phyloP scores from a whole-genome alignment of 2,888 invertebrate species.

The Unio pictorum region DNA sequence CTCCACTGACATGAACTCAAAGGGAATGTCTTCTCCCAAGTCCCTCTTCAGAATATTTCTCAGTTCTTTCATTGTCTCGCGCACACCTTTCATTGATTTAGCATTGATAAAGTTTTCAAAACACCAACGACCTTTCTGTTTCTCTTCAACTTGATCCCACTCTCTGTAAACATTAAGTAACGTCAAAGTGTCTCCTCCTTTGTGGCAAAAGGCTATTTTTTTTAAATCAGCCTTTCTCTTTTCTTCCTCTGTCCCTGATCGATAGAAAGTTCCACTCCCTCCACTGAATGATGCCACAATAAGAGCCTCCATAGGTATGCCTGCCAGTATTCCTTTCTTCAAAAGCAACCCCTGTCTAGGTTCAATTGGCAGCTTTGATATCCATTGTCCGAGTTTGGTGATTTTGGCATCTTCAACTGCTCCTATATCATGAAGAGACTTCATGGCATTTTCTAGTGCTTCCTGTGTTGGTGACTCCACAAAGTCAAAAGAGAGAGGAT shows the following conservation, averaged over 20 bases:
- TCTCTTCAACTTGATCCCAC: conserved; percentile 52
- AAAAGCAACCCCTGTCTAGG: conserved; percentile 60
- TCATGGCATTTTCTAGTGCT: conserved; percentile 52
- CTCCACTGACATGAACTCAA: conserved; percentile 21
- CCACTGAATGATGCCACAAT: conserved; percentile 59
- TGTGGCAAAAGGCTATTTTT: conserved; percentile 58
- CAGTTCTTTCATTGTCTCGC: conserved; percentile 53
- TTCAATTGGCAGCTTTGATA: conserved; percentile 64
- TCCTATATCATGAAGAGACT: conserved; percentile 53
- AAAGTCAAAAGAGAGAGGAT: conserved; percentile 63
- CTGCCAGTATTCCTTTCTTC: conserved; percentile 42
- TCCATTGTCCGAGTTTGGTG: conserved; percentile 61
- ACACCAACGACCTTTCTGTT: conserved; percentile 61
- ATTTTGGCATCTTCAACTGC: conserved; percentile 55
- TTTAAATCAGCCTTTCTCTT: conserved; percentile 50
- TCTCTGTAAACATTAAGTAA: conserved; percentile 55
- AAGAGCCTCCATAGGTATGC: conserved; percentile 55
- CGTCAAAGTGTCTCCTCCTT: conserved; percentile 61
- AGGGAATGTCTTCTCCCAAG: conserved; percentile 23
- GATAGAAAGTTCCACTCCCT: conserved; percentile 63
- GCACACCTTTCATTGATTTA: conserved; percentile 57
- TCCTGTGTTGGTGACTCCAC: conserved; percentile 61
- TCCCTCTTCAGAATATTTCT: conserved; percentile 44
- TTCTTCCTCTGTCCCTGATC: conserved; percentile 52
- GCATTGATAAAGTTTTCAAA: conserved; percentile 66